Base-by-base conservation (phyloP, 2,888 invertebrate species). In the Archaeoteleia sp. region DNA sequence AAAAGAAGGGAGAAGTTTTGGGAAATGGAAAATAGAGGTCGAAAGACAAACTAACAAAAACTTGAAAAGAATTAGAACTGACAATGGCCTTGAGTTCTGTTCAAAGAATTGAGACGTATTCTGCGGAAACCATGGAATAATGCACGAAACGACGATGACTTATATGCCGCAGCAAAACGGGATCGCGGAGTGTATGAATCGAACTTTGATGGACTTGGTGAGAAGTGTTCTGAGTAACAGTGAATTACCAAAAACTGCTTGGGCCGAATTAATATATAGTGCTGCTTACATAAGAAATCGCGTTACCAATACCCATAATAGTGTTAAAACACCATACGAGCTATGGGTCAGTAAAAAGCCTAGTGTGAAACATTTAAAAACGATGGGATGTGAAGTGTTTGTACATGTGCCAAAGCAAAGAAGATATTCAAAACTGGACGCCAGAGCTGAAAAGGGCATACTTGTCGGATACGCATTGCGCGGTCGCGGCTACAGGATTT, bases 91-190 rank as follows among this genome's bases (percentile, higher is more conserved):
- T 25, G 51, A 60, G 30, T 32, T 14, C 14, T 35, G 35, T 15
- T 40, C 40, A 2, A 23, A 29, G 39, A 37, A 32, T 1, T 32
- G 37, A 10, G 27, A 10, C 0, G 13, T 8, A 1, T 60, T 55
- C 23, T 51, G 48, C 27, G 27, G 55, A 20, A 23, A 8, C 9
- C 8, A 51, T 5, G 62, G 68, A n/a, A 63, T 63, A 5, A 4
- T n/a, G 3, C 32, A 51, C 10, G 34, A 55, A 20, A 35, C 37
- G 0, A 74, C 74, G 0, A 63, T 75, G n/a, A 63, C 73, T 0
- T 72, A 79, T 29, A 76, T 70, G 2, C 79, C 77, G 0, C 67
- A 79, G 46, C 72, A 77, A 34, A 82, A 79, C 69, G 78, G 76
- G 0, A 53, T 70, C 1, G 72, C 78, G 1, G 81, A 82, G 40